A percentile compares a stretch with the other conserved stretches of the same genome.
Evolutionary conservation across 2,113 vertebrate genomes (phyloP).

Genomic region (Dascyllus trimaculatus): DNA sequence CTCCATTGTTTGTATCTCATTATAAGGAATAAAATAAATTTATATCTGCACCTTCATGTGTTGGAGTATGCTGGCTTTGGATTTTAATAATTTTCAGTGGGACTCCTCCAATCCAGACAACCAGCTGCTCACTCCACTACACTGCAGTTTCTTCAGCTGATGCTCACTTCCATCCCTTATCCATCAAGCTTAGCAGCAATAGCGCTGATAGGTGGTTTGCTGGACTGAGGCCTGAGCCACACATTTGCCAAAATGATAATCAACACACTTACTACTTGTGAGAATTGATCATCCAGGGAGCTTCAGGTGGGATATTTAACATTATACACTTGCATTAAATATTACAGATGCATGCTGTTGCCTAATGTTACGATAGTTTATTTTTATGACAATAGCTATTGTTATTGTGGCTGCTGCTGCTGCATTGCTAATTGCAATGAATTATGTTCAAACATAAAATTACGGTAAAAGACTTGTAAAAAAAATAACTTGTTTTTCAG

Average conservation of each 20-base stretch:
- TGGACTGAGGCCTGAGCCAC: slow-evolving; percentile 37
- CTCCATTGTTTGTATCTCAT: background rate
- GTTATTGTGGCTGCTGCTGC: background rate
- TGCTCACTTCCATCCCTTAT: slow-evolving; percentile 41
- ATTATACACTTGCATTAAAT: background rate
- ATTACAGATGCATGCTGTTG: background rate
- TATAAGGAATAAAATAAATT: background rate
- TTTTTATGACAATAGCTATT: background rate
- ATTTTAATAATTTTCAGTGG: slow-evolving; percentile 30
- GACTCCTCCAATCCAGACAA: slow-evolving; percentile 21
- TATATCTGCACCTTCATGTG: background rate
- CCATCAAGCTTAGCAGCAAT: slow-evolving; percentile 61
- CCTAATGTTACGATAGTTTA: background rate
- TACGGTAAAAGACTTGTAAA: background rate
- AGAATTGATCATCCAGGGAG: slow-evolving; percentile 29
- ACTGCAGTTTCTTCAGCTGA: slow-evolving; percentile 33
- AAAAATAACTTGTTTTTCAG: slow-evolving; percentile 1
- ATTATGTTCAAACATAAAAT: background rate
- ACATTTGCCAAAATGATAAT: slow-evolving; percentile 37
- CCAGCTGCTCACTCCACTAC: slow-evolving; percentile 25
- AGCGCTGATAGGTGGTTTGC: slow-evolving; percentile 54
- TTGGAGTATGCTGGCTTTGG: slow-evolving; percentile 4
- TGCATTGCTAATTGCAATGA: background rate
- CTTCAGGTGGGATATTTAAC: slow-evolving; percentile 7
- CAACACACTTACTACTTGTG: slow-evolving; percentile 29